Base-by-base conservation (phyloP, 2,888 invertebrate genomes). In the Mylabris sibirica region DNA sequence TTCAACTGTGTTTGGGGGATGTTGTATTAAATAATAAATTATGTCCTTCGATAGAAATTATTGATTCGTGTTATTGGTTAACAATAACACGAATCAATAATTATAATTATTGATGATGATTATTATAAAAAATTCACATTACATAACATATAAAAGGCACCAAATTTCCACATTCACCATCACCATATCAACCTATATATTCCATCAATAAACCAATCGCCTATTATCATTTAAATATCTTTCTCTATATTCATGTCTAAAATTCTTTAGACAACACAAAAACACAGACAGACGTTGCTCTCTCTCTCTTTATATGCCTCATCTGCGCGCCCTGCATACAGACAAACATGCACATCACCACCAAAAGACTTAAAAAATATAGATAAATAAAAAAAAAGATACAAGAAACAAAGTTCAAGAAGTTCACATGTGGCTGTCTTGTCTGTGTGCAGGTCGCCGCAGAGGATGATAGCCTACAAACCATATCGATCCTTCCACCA, bases 381-480 rank as follows among this genome's bases (percentile, higher is more conserved):
- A 62, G 35, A 73, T 65, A 64, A 63, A 73, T 74, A 34, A 62
- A 74, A 71, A 74, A 41, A 59, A 53, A 68, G 71, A 67, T 68
- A 75, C 66, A 76, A 76, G 69, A 73, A 62, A 73, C 73, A 72
- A 70, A 67, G 65, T 67, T 57, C 67, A 73, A 76, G 76, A 77
- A 75, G 77, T 78, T 81, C 74, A 80, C 81, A 83, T 85, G 84
- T 86, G 86, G 87, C 85, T 87, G 87, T 87, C 87, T 86, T 88
- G 87, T 87, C 87, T 88, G 88, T 88, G 87, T 87, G 87, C 87
- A 88, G 87, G 87, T 86, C 85, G 85, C 85, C 85, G 83, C 81
- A 82, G 82, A 73, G 79, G 80, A 78, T 80, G 79, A 67, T 71
- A 73, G 71, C 65, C 67, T 61, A 53, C 59, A 65, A 75, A 6